Evolutionary conservation across 2,797 vertebrate species (phyloP), one percentile per base, ranked within the genome.

Genomic region (Hydrocynus forskahlii): DNA sequence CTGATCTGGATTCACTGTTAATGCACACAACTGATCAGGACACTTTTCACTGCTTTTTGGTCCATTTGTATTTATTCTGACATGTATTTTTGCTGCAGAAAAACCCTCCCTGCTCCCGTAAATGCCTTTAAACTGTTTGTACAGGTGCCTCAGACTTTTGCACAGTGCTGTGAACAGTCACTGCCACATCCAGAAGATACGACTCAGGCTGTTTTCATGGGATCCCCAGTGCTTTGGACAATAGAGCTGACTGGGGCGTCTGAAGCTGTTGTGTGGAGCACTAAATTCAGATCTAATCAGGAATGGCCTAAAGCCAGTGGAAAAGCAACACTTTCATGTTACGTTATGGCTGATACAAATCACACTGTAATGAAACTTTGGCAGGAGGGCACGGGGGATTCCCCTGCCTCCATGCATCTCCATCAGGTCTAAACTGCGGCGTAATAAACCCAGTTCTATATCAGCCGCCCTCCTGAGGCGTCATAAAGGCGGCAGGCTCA

Each of bases 211-310:
- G 40, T 21, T 68, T 21, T 12, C 19, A 48, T 48, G 19, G 45
- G 4, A 21, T 21, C 40, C 35, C 64, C 38, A 43, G 38, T n/a
- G 64, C 45, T 67, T 67, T 68, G 66, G 40, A 68, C 40, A 68
- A 48, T 60, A 60, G n/a, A 7, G 57, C n/a, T 23, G 57, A 25
- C 57, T 12, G 57, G 57, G 40, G 38, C 16, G 5, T 17, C 64
- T 67, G 57, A 50, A 38, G 77, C 59, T 75, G 81, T 43, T 17
- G 21, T 25, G 71, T 52, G 23, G 29, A 16, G 17, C 62, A 64
- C 66, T 86, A 86, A 81, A 86, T 83, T 83, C 63, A 68, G 45
- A 57, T 83, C 72, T 77, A 81, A 86, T 86, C 79, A 83, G 73
- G 78, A 83, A 83, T 76, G 77, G 76, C 82, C 85, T 79, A 64